These are phyloP conservation scores for Neostethus bicornis DNA, from an alignment of 2,797 vertebrate genomes.

Conservation along the genomic window DNA sequence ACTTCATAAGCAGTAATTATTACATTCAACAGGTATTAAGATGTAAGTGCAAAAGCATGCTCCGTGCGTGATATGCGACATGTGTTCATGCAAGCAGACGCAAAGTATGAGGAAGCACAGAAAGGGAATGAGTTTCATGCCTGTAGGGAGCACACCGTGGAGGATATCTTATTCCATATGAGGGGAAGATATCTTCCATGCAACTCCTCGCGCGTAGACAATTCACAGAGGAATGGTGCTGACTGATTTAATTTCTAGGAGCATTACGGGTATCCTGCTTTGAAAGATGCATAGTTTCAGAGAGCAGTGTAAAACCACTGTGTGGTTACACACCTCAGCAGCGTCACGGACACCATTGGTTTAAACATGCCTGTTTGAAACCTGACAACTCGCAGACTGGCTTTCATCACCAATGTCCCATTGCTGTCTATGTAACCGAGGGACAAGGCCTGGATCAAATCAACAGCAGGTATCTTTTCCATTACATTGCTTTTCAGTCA, in stretches of 20 bases:
- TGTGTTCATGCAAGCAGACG: conserved; percentile 59
- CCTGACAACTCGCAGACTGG: conserved; percentile 26
- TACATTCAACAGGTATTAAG: not conserved
- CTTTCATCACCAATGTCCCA: conserved; percentile 40
- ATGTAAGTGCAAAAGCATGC: not conserved
- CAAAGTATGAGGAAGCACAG: conserved; percentile 43
- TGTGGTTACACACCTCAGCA: conserved; percentile 35
- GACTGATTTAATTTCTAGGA: conserved; percentile 8
- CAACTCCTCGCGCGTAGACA: not conserved
- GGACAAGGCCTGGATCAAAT: conserved; percentile 31
- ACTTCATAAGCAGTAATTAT: conserved; percentile 5
- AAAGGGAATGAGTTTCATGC: conserved; percentile 27
- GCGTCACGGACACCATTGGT: conserved; percentile 21
- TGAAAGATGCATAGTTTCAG: conserved; percentile 15
- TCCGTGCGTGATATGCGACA: conserved; percentile 30
- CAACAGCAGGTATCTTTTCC: conserved; percentile 57
- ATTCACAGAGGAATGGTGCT: not conserved
- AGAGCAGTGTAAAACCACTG: conserved; percentile 10
- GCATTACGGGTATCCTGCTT: conserved; percentile 11
- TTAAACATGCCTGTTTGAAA: conserved; percentile 35
- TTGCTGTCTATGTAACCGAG: conserved; percentile 26
- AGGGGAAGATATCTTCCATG: not conserved
- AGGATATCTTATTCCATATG: conserved; percentile 18
- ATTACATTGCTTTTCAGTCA: conserved; percentile 39
- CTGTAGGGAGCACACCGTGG: conserved; percentile 8